A percentile compares a stretch with the other conserved stretches of the same genome.
Conservation (phyloP, 2,797 vertebrate species). For the Liparis tanakae region DNA sequence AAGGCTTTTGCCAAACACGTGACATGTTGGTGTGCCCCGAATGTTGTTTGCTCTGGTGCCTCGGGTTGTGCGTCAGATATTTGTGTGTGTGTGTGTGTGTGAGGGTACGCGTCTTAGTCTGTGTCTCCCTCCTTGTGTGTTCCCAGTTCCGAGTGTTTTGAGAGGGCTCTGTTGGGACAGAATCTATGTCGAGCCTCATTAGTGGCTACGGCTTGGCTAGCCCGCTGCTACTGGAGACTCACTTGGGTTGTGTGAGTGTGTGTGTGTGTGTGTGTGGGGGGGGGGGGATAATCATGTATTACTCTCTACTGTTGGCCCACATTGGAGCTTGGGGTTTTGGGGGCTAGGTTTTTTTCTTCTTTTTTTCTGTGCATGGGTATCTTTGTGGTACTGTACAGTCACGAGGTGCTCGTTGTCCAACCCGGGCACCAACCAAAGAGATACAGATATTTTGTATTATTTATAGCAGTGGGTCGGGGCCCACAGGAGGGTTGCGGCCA, state of each 20-base stretch:
- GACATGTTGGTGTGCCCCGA: slow-evolving; percentile 28
- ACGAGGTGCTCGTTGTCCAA: not conserved
- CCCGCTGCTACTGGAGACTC: slow-evolving; percentile 63
- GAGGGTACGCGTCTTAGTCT: slow-evolving; percentile 25
- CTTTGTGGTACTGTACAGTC: slow-evolving; percentile 11
- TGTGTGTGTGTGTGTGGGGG: too few relatives aligned
- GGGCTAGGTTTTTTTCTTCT: slow-evolving; percentile 4
- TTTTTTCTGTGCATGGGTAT: slow-evolving; percentile 28
- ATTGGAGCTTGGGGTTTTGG: slow-evolving; percentile 55
- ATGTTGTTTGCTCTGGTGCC: slow-evolving; percentile 41
- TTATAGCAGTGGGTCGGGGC: not conserved
- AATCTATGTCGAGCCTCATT: slow-evolving; percentile 75
- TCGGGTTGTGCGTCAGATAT: slow-evolving; percentile 32
- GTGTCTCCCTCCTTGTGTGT: slow-evolving; percentile 43
- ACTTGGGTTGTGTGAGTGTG: slow-evolving; percentile 42
- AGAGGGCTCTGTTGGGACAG: slow-evolving; percentile 71
- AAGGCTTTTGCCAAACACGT: slow-evolving; percentile 40
- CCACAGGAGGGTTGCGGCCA: too few relatives aligned
- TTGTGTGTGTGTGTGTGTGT: slow-evolving; percentile 3
- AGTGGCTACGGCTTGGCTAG: slow-evolving; percentile 72
- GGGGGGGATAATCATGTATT: slow-evolving; percentile 71
- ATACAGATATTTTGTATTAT: not conserved
- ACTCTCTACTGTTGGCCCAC: slow-evolving; percentile 68
- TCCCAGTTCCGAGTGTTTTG: slow-evolving; percentile 56
- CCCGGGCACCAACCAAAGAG: not conserved